Percentiles rank a stretch among this genome's conserved stretches.
Evolutionary conservation across 2,113 vertebrate genomes (phyloP).

Genomic region (Hippocampus mohnikei): DNA sequence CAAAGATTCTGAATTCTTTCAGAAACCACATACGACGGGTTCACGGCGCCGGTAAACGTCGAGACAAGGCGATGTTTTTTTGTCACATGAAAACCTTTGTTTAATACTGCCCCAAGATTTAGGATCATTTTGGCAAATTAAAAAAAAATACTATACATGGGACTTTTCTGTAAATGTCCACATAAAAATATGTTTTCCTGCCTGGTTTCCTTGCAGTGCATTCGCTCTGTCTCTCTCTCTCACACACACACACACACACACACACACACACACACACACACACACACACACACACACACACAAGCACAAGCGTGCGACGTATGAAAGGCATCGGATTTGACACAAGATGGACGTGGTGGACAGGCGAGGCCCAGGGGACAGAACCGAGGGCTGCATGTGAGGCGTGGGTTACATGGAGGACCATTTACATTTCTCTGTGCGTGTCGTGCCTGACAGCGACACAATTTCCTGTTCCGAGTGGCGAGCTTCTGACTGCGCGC

Average conservation of each 20-base stretch:
- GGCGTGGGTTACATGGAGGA: slow-evolving; percentile 63
- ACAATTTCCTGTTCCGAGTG: slow-evolving; percentile 80
- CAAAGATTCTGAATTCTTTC: no score
- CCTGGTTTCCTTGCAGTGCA: neutral
- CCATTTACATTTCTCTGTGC: slow-evolving; percentile 76
- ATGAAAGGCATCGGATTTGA: slow-evolving; percentile 70
- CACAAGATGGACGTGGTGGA: slow-evolving; percentile 75
- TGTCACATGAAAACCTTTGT: no score
- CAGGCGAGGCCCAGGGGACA: slow-evolving; percentile 69
- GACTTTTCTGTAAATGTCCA: neutral
- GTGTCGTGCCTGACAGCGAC: slow-evolving; percentile 74
- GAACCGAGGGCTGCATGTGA: slow-evolving; percentile 64
- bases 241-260: slow-evolving; percentile 8
- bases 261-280: neutral
- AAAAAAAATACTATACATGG: no score
- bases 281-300: slow-evolving; percentile 7
- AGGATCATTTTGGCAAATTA: no score
- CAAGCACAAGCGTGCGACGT: slow-evolving; percentile 57
- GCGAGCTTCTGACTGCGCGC: slow-evolving; percentile 70
- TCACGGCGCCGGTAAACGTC: no score
- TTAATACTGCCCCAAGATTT: no score
- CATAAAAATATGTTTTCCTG: neutral
- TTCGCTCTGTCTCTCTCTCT: no score
- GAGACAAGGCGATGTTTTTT: no score
- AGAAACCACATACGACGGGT: no score